Evolutionary conservation across 2,113 vertebrate species (phyloP), one percentile per base, ranked within the genome.

Genomic region (Onychorhynchus coronatus): DNA sequence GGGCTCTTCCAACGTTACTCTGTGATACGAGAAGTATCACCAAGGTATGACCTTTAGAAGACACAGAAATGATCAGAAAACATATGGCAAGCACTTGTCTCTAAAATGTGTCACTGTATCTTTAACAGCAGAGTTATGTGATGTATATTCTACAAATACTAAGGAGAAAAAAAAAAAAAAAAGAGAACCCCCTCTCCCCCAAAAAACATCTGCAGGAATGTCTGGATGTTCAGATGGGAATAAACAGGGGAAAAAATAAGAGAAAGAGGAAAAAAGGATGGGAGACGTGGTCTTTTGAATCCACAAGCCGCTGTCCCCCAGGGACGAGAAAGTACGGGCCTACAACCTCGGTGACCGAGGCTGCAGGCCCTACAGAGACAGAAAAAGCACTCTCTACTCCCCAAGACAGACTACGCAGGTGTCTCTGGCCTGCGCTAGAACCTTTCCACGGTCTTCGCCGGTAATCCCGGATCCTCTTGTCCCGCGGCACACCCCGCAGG

Each of bases 211-310:
- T 75, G 4, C 42, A 46, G 21, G 14, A 1, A 50, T 2, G 14
- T 16, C 11, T 37, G 10, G 5, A 55, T 30, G 16, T 27, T 56
- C 41, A 59, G 2, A 15, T 22, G 8, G 7, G 3, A 77, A 74
- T 30, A 25, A 80, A 44, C 1, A 6, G 3, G 4, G 2, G 3
- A 7, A 42, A n/a, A 41, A 61, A 14, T 0, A 53, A 10, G 1
- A 67, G 1, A 1, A 30, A 55, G n/a, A 12, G 1, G 1, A 20
- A 22, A 27, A 24, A 47, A 21, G 2, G 1, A 33, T 5, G 1
- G 19, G 6, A 35, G 14, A 37, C 1, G 25, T 0, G 0, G 4
- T 46, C 27, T 72, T 77, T 37, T 3, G 11, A 66, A 67, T 21
- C 11, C 27, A 46, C 25, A 35, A 4, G 44, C 37, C 16, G 8